A percentile compares a stretch with the other conserved stretches of the same genome.
Evolutionary conservation across 2,888 invertebrate species (phyloP).

Genomic region (Leucoptera coffeella): DNA sequence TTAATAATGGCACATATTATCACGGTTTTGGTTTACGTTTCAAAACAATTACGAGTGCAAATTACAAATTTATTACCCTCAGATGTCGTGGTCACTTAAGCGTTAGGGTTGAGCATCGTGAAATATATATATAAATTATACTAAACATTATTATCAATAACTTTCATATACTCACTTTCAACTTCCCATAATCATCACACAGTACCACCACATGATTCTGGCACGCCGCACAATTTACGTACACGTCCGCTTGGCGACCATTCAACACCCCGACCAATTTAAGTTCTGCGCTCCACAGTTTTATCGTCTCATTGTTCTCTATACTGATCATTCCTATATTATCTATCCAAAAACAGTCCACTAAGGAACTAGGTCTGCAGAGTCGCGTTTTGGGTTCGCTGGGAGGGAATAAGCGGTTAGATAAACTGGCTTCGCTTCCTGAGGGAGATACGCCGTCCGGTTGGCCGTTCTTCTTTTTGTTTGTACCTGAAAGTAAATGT

Average conservation of each 20-base stretch:
- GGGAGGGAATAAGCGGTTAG: constrained; percentile 18
- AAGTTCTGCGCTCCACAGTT: constrained; percentile 26
- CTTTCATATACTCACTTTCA: constrained; percentile 18
- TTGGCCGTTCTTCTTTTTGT: constrained; percentile 15
- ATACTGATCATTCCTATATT: constrained; percentile 27
- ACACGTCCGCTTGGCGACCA: constrained; percentile 20
- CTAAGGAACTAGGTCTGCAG: constrained; percentile 17
- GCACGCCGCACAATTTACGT: constrained; percentile 23
- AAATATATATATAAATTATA: too few species aligned
- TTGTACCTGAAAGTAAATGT: constrained; percentile 14
- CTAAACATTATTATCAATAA: too few species aligned
- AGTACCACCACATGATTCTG: constrained; percentile 27
- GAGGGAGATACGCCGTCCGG: constrained; percentile 21
- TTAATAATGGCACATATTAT: neutral
- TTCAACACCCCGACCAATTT: constrained; percentile 21
- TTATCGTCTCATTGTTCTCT: constrained; percentile 28
- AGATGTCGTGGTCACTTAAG: too few species aligned
- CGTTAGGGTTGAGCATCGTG: too few species aligned
- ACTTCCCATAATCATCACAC: constrained; percentile 24
- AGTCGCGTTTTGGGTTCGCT: constrained; percentile 17
- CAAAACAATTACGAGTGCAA: too few species aligned
- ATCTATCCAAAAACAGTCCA: constrained; percentile 26
- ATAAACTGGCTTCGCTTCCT: constrained; percentile 21
- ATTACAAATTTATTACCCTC: too few species aligned
- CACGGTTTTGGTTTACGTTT: neutral